phyloP scores from a whole-genome alignment of 2,797 vertebrate genomes.

The Cyclopterus lumpus region DNA sequence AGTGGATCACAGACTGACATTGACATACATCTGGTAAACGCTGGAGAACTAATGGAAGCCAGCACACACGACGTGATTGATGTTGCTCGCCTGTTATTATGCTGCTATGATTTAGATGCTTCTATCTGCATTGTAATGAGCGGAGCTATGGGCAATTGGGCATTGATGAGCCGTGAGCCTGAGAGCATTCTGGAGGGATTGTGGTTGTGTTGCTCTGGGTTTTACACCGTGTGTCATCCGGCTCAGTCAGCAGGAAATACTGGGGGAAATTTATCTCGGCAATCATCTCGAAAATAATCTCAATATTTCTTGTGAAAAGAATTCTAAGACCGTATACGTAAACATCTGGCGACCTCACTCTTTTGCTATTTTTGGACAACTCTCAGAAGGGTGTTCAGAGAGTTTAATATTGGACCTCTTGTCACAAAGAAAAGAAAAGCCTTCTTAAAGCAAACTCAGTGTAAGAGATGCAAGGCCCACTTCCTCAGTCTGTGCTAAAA shows the following conservation, averaged over 20 bases:
- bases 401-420: not conserved
- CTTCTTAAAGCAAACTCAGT: no score
- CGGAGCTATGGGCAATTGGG: conserved; percentile 33
- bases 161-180: conserved; percentile 40
- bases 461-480: no score
- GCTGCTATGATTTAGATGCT: conserved; percentile 37
- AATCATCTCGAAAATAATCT: conserved; percentile 9
- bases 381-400: not conserved
- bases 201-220: conserved; percentile 14
- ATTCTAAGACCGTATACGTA: not conserved
- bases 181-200: conserved; percentile 34
- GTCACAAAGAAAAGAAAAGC: no score
- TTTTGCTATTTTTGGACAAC: not conserved
- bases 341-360: not conserved
- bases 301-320: conserved; percentile 3
- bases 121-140: conserved; percentile 50
- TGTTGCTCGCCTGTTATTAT: not conserved
- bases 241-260: conserved; percentile 33
- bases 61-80: not conserved
- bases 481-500: no score
- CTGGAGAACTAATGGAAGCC: not conserved
- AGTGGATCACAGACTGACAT: not conserved
- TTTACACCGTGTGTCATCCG: conserved; percentile 35
- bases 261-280: not conserved
- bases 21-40: not conserved